Conservation (phyloP, 2,888 invertebrate species). For the Mesorhabditis spiculigera region DNA sequence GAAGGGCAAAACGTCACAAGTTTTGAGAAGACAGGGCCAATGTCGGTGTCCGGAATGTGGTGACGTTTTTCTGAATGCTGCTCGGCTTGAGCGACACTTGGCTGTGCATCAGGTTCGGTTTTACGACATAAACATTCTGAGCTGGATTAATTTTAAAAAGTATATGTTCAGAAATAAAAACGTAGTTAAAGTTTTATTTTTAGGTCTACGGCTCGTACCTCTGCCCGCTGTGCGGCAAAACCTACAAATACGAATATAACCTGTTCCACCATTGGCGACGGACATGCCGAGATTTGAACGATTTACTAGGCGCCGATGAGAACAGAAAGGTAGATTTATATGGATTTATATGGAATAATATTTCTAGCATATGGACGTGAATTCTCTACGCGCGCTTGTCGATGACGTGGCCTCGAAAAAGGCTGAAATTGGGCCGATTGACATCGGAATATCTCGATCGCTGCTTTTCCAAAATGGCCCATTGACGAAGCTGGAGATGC, state of each 20-base stretch:
- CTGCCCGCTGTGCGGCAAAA: constrained; percentile 50
- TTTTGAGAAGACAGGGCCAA: constrained; percentile 21
- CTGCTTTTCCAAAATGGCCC: constrained; percentile 26
- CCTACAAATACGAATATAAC: constrained; percentile 54
- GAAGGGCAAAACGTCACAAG: no score
- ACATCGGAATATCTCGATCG: constrained; percentile 22
- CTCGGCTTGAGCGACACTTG: constrained; percentile 49
- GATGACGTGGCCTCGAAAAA: constrained; percentile 48
- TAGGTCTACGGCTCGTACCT: constrained; percentile 39
- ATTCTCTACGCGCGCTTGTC: constrained; percentile 38
- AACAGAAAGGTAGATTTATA: constrained; percentile 14
- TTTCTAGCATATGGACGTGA: constrained; percentile 39
- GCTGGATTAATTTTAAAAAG: neutral
- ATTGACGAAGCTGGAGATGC: constrained; percentile 22
- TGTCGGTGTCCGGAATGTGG: constrained; percentile 45
- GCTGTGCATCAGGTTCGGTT: constrained; percentile 46
- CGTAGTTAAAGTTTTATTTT: no score
- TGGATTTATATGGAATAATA: neutral
- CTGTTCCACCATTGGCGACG: constrained; percentile 53
- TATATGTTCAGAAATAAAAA: no score
- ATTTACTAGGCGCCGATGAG: constrained; percentile 24
- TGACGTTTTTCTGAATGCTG: constrained; percentile 49
- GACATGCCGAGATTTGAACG: constrained; percentile 50
- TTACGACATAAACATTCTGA: neutral
- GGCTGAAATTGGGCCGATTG: constrained; percentile 21